These are phyloP conservation scores for Chaetorhynchus papuensis DNA, from an alignment of 2,113 vertebrate genomes.

Conservation along the genomic window DNA sequence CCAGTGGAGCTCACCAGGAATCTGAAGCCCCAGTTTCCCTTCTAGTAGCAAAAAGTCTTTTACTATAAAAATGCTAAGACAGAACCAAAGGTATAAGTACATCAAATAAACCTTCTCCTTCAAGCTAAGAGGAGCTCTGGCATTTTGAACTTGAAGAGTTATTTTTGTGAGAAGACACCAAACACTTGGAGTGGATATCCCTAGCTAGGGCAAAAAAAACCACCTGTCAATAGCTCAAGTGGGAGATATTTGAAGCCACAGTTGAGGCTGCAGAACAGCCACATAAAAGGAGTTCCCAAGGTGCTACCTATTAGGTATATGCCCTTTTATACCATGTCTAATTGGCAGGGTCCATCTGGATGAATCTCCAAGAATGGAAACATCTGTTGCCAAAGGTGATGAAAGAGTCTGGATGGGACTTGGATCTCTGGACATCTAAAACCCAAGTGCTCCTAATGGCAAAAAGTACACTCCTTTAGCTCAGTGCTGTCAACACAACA, in stretches of 20 bases:
- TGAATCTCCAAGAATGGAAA: not conserved
- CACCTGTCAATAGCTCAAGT: not conserved
- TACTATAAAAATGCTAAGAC: not conserved
- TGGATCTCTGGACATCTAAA: not conserved
- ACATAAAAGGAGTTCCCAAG: slow-evolving; percentile 14
- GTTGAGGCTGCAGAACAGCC: not conserved
- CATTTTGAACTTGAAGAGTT: not conserved
- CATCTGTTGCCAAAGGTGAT: not conserved
- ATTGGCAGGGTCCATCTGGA: not conserved
- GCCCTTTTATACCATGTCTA: not conserved
- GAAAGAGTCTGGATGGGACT: slow-evolving; percentile 14
- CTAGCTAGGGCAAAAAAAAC: not conserved
- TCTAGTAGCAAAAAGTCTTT: not conserved
- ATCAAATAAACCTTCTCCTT: not conserved
- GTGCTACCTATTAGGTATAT: not conserved
- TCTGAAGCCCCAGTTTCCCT: not conserved
- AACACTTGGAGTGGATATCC: not conserved
- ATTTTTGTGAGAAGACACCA: not conserved
- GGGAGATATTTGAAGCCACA: not conserved
- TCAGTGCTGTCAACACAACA: not conserved
- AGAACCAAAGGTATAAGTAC: not conserved
- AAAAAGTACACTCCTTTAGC: not conserved
- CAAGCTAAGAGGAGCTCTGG: not conserved
- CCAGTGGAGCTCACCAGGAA: not conserved
- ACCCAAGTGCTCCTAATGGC: not conserved